Evolutionary conservation across 2,113 vertebrate genomes (phyloP).

Genomic region (Butorides virescens): DNA sequence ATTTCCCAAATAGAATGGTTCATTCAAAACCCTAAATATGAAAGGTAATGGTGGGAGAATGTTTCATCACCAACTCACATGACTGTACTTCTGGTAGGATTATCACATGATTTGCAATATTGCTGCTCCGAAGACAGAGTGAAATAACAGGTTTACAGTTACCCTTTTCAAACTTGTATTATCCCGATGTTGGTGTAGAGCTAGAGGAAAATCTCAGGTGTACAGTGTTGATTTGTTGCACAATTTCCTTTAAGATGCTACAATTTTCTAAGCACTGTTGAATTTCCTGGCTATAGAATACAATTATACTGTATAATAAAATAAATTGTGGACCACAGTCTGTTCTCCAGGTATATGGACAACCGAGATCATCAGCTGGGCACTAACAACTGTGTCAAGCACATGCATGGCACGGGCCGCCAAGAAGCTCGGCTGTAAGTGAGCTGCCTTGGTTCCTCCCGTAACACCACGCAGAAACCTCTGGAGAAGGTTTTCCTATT

Average conservation of each 20-base stretch:
- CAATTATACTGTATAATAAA: neutral
- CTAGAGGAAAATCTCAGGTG: neutral
- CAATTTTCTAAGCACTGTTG: neutral
- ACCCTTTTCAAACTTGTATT: neutral
- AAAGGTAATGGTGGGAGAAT: neutral
- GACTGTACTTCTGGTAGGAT: neutral
- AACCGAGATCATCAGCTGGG: neutral
- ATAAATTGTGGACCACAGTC: neutral
- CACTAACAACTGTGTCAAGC: neutral
- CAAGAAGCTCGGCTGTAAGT: neutral
- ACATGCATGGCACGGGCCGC: neutral
- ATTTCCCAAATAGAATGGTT: neutral
- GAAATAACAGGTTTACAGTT: neutral
- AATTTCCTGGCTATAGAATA: neutral
- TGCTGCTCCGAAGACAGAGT: neutral
- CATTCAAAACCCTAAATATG: neutral
- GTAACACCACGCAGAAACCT: neutral
- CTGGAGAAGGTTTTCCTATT: neutral
- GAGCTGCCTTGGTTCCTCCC: neutral
- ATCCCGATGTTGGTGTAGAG: neutral
- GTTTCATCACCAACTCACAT: neutral
- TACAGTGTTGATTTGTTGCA: neutral
- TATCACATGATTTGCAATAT: neutral
- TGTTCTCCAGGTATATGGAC: neutral
- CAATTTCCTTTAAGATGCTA: neutral